Evolutionary conservation across 2,888 invertebrate genomes (phyloP), one percentile per base, ranked within the genome.

Genomic region (Rhingia campestris): DNA sequence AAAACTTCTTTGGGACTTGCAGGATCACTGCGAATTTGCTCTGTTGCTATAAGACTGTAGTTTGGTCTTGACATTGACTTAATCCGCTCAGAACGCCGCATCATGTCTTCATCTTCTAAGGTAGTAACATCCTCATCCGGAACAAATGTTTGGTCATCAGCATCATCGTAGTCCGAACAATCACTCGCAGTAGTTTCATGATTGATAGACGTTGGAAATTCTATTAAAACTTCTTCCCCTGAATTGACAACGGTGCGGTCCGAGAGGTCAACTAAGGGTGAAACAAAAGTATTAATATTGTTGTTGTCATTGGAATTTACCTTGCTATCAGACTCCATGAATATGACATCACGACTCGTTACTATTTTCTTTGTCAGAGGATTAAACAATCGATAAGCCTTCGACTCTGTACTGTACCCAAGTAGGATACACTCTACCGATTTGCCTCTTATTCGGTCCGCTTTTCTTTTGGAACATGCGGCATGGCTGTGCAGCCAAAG

Each of bases 391-490:
- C 84, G 51, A 37, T 82, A 86, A 0, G 70, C 86, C 30, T 86
- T 86, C 10, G 79, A 53, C 4, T 76, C 70, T 0, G 41, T 10
- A 30, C 84, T 81, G 64, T 86, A 86, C 9, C 77, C 75, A 53
- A 86, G 58, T 12, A 81, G 59, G 3, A 86, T 70, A n/a, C 76
- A 76, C 35, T 86, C 79, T 4, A 14, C 14, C 6, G 79, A 76
- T 81, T 22, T 1, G 63, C 41, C 41, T 82, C 64, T 6, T 80
- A 54, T 47, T 87, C 81, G 3, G 10, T 51, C 6, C 80, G 61
- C n/a, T 66, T 86, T 64, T 85, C 80, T 43, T 86, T 86, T 0
- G 81, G 80, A 12, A 86, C 32, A 30, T 86, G 84, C 43, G 59
- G 75, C 53, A 86, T 70, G 1, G 81, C 77, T 14, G 63, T 64